phyloP scores from a whole-genome alignment of 2,113 vertebrate genomes.

The Calonectris borealis region DNA sequence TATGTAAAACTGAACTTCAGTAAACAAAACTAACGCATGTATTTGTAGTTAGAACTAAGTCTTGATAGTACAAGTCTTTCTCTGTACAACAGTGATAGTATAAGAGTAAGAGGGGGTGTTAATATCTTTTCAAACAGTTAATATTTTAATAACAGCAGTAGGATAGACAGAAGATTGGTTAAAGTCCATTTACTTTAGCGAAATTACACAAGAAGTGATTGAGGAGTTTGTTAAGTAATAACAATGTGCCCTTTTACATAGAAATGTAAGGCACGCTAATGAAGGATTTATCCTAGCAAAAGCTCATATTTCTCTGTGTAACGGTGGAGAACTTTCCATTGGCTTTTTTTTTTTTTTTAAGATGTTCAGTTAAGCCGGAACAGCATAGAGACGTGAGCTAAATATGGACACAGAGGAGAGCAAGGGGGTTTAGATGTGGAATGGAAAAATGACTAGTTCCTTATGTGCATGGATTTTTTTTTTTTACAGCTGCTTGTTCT shows the following conservation, averaged over 20 bases:
- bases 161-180: background rate
- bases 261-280: background rate
- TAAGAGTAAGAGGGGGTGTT: background rate
- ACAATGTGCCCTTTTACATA: background rate
- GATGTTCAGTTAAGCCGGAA: background rate
- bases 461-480: background rate
- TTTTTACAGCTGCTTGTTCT: background rate
- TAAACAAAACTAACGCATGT: background rate
- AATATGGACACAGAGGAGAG: background rate
- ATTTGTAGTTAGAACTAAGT: background rate
- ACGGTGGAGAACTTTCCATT: constrained; percentile 6
- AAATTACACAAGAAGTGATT: background rate
- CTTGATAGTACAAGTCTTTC: background rate
- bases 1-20: background rate
- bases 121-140: background rate
- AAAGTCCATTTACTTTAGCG: background rate
- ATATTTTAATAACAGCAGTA: background rate
- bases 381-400: background rate
- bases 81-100: background rate
- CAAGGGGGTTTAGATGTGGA: background rate
- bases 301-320: background rate
- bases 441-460: background rate
- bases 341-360: background rate
- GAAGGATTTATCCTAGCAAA: background rate
- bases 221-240: background rate